Conservation (phyloP, 2,113 vertebrate genomes). For the Sander lucioperca region DNA sequence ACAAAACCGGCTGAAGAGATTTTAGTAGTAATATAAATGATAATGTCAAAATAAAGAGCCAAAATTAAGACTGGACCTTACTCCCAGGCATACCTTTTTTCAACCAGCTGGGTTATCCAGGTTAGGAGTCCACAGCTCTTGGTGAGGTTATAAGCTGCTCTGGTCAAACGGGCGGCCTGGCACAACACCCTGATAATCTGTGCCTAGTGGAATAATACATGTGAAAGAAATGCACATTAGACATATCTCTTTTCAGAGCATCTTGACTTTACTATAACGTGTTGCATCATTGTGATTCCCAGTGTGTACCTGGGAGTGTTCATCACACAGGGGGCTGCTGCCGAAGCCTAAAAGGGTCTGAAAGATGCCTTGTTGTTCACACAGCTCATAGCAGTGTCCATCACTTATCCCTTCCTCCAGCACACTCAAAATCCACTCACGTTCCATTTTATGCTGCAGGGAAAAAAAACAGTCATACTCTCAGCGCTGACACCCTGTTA, state of each 20-base stretch:
- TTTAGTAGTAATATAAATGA: background rate
- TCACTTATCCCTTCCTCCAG: conserved; percentile 90
- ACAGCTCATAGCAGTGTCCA: conserved; percentile 88
- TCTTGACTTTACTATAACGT: background rate
- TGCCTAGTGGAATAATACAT: conserved; percentile 74
- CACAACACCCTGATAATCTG: conserved; percentile 89
- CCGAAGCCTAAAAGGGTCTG: conserved; percentile 90
- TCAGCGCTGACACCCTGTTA: background rate
- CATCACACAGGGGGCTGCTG: conserved; percentile 89
- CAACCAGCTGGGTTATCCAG: conserved; percentile 88
- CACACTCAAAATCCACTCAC: conserved; percentile 89
- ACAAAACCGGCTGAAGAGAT: background rate
- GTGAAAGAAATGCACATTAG: background rate
- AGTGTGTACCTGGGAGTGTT: conserved; percentile 83
- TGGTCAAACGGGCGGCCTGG: conserved; percentile 83
- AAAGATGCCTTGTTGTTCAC: conserved; percentile 89
- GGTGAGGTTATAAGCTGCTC: conserved; percentile 89
- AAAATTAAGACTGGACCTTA: conserved; percentile 63
- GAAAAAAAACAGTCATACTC: background rate
- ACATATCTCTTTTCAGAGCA: background rate
- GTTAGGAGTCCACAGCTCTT: conserved; percentile 89
- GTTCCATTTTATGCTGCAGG: conserved; percentile 89
- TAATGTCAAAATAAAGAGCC: background rate
- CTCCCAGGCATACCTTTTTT: conserved; percentile 83
- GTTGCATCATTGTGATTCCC: background rate